Base-by-base conservation (phyloP, 2,888 invertebrate genomes). In the Morpho deidamia region DNA sequence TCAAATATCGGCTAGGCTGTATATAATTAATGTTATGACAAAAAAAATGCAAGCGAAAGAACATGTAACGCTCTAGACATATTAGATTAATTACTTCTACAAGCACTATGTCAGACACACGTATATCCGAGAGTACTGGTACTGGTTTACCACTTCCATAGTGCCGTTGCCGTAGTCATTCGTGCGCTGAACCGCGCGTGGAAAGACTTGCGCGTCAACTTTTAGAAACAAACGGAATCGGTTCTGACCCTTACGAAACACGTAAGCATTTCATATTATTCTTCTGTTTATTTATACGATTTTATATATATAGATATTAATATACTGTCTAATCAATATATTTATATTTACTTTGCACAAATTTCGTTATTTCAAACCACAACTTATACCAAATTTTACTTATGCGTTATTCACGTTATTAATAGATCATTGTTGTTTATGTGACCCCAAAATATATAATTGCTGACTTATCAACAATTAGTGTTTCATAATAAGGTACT, bases 61-160 rank as follows among this genome's bases (percentile, higher is more conserved):
- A 23, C 23, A 23, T 23, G 37, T n/a, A 10, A 37, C 48, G 39
- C 37, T 53, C 45, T 51, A 56, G 38, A 47, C 53, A 34, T 44
- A 42, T 43, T 46, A 59, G 53, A 53, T 56, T 60, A 52, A 53
- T 44, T 54, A 50, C 56, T 49, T 59, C 54, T 38, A 55, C 53
- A 45, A 43, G 56, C 56, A 53, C 47, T 55, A 45, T 49, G 44
- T 47, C 38, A 40, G 32, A 46, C 38, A 55, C 55, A 39, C 52
- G 54, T 50, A 50, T 52, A 43, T 53, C 55, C 49, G 59, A 56
- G 53, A 51, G 23, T 23, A 23, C 14, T 14, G 53, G 46, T 39
- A 49, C 42, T 35, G 47, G 49, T 43, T 41, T 61, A 54, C 51
- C 51, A 55, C 49, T 50, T 56, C 44, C 53, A 57, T 35, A 41